These are phyloP conservation scores for Mallateleia sp. DNA, from an alignment of 2,888 invertebrate genomes.

Conservation along the genomic window DNA sequence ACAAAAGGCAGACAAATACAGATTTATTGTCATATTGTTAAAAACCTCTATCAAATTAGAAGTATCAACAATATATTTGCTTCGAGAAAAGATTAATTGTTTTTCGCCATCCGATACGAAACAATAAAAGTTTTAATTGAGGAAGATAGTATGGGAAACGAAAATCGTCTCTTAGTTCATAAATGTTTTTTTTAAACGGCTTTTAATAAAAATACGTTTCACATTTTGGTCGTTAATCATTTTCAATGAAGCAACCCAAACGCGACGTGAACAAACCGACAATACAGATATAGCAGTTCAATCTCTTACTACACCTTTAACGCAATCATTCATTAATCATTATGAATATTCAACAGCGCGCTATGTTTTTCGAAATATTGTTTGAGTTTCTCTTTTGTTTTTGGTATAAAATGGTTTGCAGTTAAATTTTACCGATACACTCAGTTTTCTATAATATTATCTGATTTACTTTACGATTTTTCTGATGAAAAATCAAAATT, in stretches of 20 bases:
- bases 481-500: no score
- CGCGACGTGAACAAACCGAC: slow-evolving; percentile 43
- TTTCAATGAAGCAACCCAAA: slow-evolving; percentile 49
- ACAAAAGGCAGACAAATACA: no score
- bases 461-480: no score
- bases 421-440: slow-evolving; percentile 11
- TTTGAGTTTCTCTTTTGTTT: slow-evolving; percentile 32
- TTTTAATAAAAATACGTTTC: slow-evolving; percentile 51
- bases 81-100: no score
- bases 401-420: slow-evolving; percentile 22
- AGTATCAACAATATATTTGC: no score
- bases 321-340: slow-evolving; percentile 55
- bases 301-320: slow-evolving; percentile 51
- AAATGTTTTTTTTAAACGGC: slow-evolving; percentile 39
- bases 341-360: slow-evolving; percentile 53
- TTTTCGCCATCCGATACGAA: no score
- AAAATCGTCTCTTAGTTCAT: no score
- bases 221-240: slow-evolving; percentile 48
- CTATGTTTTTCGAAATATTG: slow-evolving; percentile 41
- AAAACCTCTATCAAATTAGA: no score
- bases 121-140: no score
- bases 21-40: no score
- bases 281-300: slow-evolving; percentile 43
- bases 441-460: neutral
- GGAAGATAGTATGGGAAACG: no score